Base-by-base conservation (phyloP, 2,888 invertebrate species). In the Drosophila quinaria region DNA sequence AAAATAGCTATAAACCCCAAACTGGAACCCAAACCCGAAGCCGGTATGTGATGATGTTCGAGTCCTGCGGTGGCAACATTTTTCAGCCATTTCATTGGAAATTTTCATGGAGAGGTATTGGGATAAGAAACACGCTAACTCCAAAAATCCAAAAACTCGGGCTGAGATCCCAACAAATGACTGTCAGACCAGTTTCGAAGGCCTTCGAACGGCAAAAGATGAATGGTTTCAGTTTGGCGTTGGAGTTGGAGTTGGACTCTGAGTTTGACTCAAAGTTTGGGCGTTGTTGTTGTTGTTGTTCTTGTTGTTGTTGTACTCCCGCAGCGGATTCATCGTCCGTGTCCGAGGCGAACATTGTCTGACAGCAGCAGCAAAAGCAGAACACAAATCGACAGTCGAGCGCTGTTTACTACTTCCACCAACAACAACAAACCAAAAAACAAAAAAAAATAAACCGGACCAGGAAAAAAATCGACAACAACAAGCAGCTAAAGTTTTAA, bases 71-170 rank as follows among this genome's bases (percentile, higher is more conserved):
- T 65, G 70, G 78, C 72, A 73, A 67, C 80, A 74, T 84, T 84
- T 55, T 80, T 65, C 84, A 83, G 68, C 19, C 89, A 84, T 87
- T 85, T 85, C 84, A 72, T 70, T 86, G 89, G 85, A 89, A 89
- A 87, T 84, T 84, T 81, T 84, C 63, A 46, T 47, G 59, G n/a
- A 31, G 42, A 19, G 25, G 25, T 29, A 22, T 11, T 42, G 59
- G 90, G 90, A 86, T 86, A 86, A 86, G 90, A 88, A 82, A 88
- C 86, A 86, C 86, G 90, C 86, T 80, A 86, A 74, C 70, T 72
- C 74, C 19, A 50, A 11, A 41, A 41, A 55, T 42, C 55, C 55
- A 55, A 55, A 54, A 44, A 55, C 55, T 39, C 22, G 13, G 42
- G 6, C 56, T n/a, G 33, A 61, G 65, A 49, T 33, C 54, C 55